These are phyloP conservation scores for Eolophus roseicapilla DNA, from an alignment of 2,113 vertebrate species.

Conservation along the genomic window DNA sequence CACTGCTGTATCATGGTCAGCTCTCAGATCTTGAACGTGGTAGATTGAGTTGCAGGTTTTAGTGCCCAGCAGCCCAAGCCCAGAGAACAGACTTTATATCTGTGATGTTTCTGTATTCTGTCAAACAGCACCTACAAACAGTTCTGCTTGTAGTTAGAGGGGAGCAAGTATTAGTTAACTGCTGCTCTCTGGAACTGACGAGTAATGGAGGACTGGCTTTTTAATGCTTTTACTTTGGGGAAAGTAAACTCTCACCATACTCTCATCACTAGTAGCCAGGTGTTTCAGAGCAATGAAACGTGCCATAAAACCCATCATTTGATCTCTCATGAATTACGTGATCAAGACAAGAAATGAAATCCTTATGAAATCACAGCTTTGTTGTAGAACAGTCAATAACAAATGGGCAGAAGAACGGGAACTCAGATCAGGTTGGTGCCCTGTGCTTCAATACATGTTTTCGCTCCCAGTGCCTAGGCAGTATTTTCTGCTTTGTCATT, in stretches of 20 bases:
- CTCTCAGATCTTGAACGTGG: background rate
- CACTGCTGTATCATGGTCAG: fast-evolving
- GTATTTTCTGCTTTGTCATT: background rate
- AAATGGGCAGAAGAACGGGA: background rate
- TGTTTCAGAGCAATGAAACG: background rate
- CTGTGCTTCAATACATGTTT: background rate
- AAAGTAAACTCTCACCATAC: background rate
- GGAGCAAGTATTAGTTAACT: background rate
- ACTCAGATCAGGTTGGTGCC: background rate
- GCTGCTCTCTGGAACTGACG: background rate
- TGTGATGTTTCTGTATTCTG: background rate
- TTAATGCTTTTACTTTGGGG: background rate
- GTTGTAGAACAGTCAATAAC: background rate
- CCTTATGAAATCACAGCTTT: background rate
- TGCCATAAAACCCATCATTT: background rate
- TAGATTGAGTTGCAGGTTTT: background rate
- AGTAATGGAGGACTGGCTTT: background rate
- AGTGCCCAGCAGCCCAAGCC: background rate
- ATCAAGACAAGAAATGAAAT: background rate
- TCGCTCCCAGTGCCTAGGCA: background rate
- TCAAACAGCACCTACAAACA: background rate
- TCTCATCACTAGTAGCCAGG: background rate
- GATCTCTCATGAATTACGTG: background rate
- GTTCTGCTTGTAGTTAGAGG: background rate
- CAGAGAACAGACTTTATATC: background rate